phyloP scores from a whole-genome alignment of 2,797 vertebrate species.

The Hypotaenidia philippensis region DNA sequence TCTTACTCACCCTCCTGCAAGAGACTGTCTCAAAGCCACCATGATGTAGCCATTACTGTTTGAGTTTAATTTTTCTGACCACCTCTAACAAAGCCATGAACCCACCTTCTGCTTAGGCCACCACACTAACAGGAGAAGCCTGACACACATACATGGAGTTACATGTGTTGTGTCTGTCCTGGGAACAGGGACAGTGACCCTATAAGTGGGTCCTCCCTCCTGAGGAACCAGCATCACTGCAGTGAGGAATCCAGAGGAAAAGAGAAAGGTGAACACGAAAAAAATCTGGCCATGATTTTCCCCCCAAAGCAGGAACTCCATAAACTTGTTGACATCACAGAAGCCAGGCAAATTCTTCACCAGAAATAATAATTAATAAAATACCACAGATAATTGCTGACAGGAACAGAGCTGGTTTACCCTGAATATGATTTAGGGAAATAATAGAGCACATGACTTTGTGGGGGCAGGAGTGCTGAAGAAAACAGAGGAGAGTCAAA shows the following conservation, averaged over 20 bases:
- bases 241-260: background rate
- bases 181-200: background rate
- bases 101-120: background rate
- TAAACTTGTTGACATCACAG: background rate
- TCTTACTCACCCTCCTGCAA: background rate
- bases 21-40: background rate
- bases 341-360: constrained; percentile 36
- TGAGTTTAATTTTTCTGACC: background rate
- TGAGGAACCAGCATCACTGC: background rate
- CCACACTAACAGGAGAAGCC: background rate
- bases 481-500: constrained; percentile 18
- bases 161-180: background rate
- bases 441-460: constrained; percentile 38
- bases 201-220: background rate
- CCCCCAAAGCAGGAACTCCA: background rate
- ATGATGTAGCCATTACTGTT: accelerated
- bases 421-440: constrained; percentile 31
- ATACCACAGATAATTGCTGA: constrained; percentile 40
- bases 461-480: constrained; percentile 47
- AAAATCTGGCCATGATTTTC: background rate
- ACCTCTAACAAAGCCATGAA: background rate
- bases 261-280: background rate
- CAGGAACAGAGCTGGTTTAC: constrained; percentile 45
- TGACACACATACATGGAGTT: background rate
- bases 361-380: constrained; percentile 48